Percentiles rank a stretch among this genome's conserved stretches.
Evolutionary conservation across 2,797 vertebrate species (phyloP).

Genomic region (Brachymystax lenok): DNA sequence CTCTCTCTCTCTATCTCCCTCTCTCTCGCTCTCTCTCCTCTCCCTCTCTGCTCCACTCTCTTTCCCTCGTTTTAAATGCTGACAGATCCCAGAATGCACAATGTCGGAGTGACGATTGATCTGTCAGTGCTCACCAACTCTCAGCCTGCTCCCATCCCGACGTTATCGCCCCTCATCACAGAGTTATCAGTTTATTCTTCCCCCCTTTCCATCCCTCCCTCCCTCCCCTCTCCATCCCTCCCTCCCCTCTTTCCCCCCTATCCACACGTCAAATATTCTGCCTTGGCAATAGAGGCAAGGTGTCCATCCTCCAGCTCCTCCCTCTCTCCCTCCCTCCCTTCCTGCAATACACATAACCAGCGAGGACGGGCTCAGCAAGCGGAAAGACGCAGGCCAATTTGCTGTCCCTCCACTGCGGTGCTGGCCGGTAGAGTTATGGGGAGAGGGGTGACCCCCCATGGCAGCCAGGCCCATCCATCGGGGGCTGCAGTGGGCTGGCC

Average conservation of each 20-base stretch:
- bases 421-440: conserved; percentile 78
- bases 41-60: conserved; percentile 34
- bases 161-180: conserved; percentile 49
- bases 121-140: conserved; percentile 46
- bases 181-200: conserved; percentile 47
- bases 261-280: conserved; percentile 42
- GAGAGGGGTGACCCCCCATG: conserved; percentile 72
- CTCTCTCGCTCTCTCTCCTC: not conserved
- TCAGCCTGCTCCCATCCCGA: conserved; percentile 35
- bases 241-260: not conserved
- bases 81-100: conserved; percentile 41
- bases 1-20: conserved; percentile 40
- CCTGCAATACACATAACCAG: conserved; percentile 62
- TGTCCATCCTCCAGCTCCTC: conserved; percentile 35
- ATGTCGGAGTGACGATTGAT: conserved; percentile 37
- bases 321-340: conserved; percentile 8
- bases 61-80: conserved; percentile 28
- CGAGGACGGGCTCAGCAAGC: conserved; percentile 3
- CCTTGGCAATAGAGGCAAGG: conserved; percentile 48
- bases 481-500: conserved; percentile 71
- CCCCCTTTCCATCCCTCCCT: conserved; percentile 1
- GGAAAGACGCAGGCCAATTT: conserved; percentile 66
- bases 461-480: conserved; percentile 75
- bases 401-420: conserved; percentile 62
- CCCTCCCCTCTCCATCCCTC: not conserved